Evolutionary conservation across 1,140 invertebrate species (phyloP).

Genomic region (Zaprionus tsacasi): DNA sequence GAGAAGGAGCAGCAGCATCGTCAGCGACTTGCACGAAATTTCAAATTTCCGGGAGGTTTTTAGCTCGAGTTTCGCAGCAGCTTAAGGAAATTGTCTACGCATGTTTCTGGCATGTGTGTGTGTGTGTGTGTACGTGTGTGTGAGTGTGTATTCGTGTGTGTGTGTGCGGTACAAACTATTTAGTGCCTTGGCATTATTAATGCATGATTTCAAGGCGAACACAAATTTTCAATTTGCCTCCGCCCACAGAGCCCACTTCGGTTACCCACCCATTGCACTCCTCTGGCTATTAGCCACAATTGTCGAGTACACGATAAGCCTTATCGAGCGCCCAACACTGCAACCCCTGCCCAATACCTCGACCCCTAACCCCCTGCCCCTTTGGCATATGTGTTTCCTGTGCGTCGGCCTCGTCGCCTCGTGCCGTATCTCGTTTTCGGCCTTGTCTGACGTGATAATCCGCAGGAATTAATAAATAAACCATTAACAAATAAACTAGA

Average conservation of each 20-base stretch:
- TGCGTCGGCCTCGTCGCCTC: constrained; percentile 41
- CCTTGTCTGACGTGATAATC: constrained; percentile 84
- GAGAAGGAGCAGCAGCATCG: constrained; percentile 1
- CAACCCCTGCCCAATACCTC: neutral
- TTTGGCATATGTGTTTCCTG: constrained; percentile 46
- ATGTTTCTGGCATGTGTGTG: constrained; percentile 66
- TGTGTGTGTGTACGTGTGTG: constrained; percentile 14
- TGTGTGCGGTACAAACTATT: constrained; percentile 61
- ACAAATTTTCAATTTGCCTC: constrained; percentile 75
- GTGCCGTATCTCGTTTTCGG: constrained; percentile 71
- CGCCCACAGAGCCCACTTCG: neutral
- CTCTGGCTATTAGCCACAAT: constrained; percentile 42
- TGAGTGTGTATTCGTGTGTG: constrained; percentile 6
- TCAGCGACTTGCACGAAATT: constrained; percentile 63
- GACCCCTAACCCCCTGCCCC: neutral
- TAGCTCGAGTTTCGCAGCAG: constrained; percentile 22
- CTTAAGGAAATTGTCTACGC: constrained; percentile 78
- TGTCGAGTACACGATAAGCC: constrained; percentile 35
- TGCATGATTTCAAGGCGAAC: constrained; percentile 69
- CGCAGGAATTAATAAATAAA: constrained; percentile 84
- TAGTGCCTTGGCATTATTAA: constrained; percentile 72
- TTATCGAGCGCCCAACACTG: constrained; percentile 37
- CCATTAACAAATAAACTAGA: constrained; percentile 84
- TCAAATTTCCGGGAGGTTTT: constrained; percentile 72
- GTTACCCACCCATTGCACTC: constrained; percentile 19